These are phyloP conservation scores for Lanistes nyassanus DNA, from an alignment of 1,140 invertebrate genomes.

Conservation along the genomic window DNA sequence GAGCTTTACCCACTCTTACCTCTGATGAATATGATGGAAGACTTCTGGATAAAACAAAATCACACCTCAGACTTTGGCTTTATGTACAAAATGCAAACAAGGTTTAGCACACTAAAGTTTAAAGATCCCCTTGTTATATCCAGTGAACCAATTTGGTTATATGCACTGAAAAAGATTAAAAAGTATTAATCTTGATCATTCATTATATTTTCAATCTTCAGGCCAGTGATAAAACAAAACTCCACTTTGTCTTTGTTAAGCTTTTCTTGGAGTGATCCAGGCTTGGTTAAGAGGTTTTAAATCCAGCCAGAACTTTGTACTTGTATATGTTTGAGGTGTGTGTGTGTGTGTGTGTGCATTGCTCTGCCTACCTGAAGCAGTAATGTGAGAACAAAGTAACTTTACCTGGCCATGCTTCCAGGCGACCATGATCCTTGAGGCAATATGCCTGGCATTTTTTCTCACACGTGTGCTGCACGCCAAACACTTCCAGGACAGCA, in stretches of 20 bases:
- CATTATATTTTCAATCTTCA: neutral
- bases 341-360: conserved; percentile 15
- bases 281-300: neutral
- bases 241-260: too few species aligned
- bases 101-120: too few species aligned
- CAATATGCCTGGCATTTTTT: conserved; percentile 64
- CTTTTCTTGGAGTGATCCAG: neutral
- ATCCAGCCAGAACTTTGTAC: neutral
- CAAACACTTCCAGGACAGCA: conserved; percentile 57
- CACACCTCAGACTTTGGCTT: too few species aligned
- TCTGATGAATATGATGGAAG: too few species aligned
- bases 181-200: neutral
- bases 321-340: conserved; percentile 12
- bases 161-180: neutral
- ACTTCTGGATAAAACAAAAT: too few species aligned
- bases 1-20: too few species aligned
- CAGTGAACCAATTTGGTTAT: neutral
- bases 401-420: conserved; percentile 42
- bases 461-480: conserved; percentile 64
- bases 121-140: too few species aligned
- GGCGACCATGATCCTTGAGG: conserved; percentile 67
- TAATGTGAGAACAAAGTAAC: too few species aligned
- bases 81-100: too few species aligned
- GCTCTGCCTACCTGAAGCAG: too few species aligned
- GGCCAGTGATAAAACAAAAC: neutral